These are phyloP conservation scores for Coturnix japonica DNA, from an alignment of 2,113 vertebrate genomes.

Conservation along the genomic window DNA sequence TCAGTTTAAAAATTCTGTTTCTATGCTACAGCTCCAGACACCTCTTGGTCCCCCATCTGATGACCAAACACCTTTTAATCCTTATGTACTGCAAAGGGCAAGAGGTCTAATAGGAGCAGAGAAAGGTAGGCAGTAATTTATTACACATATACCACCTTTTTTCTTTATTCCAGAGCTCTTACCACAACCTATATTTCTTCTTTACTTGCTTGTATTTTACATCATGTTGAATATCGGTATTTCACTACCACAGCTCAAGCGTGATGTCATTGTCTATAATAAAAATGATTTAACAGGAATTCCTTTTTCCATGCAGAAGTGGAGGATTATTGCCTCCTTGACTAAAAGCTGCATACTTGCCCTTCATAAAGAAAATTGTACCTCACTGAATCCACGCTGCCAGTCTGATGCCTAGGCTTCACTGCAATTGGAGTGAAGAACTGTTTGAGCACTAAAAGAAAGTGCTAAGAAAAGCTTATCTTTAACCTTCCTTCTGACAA, in stretches of 20 bases:
- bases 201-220: neutral
- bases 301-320: neutral
- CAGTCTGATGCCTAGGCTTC: neutral
- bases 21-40: conserved; percentile 50
- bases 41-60: conserved; percentile 22
- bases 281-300: neutral
- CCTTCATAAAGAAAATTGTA: neutral
- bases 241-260: neutral
- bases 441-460: neutral
- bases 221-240: neutral
- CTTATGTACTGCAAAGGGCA: conserved; percentile 58
- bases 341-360: neutral
- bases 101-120: conserved; percentile 33
- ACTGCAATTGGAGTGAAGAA: neutral
- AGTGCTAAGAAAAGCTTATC: neutral
- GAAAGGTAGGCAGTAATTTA: conserved; percentile 49
- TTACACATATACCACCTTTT: neutral
- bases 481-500: neutral
- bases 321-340: neutral
- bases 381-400: neutral
- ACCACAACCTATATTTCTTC: neutral
- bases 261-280: neutral
- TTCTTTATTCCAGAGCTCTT: neutral
- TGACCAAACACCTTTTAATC: conserved; percentile 66
- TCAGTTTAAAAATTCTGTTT: conserved; percentile 9